Conservation (phyloP, 2,888 invertebrate species). For the Mimachlamys varia region DNA sequence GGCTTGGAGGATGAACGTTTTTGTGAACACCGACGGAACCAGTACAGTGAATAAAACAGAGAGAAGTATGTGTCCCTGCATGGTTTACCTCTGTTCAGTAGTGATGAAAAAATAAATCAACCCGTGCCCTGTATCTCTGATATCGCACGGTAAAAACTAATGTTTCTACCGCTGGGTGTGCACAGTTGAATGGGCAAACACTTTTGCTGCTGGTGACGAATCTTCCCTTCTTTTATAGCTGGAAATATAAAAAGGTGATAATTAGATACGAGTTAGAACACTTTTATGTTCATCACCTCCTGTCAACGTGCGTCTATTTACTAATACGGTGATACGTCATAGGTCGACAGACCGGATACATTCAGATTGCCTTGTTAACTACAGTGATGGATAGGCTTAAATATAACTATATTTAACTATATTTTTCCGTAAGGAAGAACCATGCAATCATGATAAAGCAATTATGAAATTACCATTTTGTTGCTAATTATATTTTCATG, state of each 20-base stretch:
- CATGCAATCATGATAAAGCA: neutral
- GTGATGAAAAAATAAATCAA: neutral
- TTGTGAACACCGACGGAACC: neutral
- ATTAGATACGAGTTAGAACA: neutral
- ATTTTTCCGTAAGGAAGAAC: neutral
- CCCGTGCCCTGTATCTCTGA: neutral
- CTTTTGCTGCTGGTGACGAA: neutral
- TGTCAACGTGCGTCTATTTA: conserved; percentile 7
- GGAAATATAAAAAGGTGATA: neutral
- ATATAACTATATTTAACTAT: neutral
- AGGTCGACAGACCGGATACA: neutral
- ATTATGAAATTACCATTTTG: neutral
- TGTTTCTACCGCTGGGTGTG: neutral
- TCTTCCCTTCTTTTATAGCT: neutral
- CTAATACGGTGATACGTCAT: neutral
- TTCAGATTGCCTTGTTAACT: neutral
- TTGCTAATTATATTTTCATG: neutral
- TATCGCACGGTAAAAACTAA: neutral
- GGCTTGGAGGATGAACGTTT: conserved; percentile 39
- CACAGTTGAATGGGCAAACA: neutral
- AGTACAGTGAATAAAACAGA: neutral
- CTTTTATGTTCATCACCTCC: neutral
- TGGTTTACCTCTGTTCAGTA: neutral
- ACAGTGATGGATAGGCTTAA: neutral
- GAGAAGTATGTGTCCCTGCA: neutral